phyloP scores from a whole-genome alignment of 2,113 vertebrate species.

The Geococcyx californianus region DNA sequence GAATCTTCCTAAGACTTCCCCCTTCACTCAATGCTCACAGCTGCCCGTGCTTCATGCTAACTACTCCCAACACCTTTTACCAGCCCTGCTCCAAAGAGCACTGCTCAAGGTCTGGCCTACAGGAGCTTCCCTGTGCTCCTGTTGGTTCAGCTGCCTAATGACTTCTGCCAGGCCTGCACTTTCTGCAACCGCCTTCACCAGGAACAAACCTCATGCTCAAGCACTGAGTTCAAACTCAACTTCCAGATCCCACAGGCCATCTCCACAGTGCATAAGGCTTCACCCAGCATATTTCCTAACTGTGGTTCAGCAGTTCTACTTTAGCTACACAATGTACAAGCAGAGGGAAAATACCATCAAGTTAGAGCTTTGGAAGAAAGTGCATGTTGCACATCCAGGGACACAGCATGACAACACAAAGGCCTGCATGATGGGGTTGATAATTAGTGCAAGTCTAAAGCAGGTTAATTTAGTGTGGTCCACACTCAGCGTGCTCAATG shows the following conservation, averaged over 20 bases:
- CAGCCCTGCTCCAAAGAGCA: fast-evolving
- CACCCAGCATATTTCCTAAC: fast-evolving
- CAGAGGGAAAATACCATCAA: neutral
- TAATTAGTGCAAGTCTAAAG: conserved; percentile 24
- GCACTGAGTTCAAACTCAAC: fast-evolving
- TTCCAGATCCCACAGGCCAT: fast-evolving
- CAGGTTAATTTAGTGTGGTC: conserved; percentile 38
- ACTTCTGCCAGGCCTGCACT: neutral
- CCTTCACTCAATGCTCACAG: neutral
- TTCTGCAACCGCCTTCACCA: neutral
- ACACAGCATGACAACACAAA: conserved; percentile 36
- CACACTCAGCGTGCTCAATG: neutral
- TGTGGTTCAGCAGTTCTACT: neutral
- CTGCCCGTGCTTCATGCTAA: neutral
- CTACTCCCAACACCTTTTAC: too few relatives aligned
- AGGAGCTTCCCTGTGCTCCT: neutral
- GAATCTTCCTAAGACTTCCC: neutral
- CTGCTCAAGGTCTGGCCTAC: neutral
- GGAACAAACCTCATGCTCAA: neutral
- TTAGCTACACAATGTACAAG: fast-evolving
- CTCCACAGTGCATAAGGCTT: fast-evolving
- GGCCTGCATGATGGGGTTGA: conserved; percentile 7
- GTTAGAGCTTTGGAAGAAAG: neutral
- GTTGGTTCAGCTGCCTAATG: fast-evolving
- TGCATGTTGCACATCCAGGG: conserved; percentile 23